Evolutionary conservation across 1,140 invertebrate species (phyloP), one percentile per base, ranked within the genome.

Genomic region (Bombus pascuorum): DNA sequence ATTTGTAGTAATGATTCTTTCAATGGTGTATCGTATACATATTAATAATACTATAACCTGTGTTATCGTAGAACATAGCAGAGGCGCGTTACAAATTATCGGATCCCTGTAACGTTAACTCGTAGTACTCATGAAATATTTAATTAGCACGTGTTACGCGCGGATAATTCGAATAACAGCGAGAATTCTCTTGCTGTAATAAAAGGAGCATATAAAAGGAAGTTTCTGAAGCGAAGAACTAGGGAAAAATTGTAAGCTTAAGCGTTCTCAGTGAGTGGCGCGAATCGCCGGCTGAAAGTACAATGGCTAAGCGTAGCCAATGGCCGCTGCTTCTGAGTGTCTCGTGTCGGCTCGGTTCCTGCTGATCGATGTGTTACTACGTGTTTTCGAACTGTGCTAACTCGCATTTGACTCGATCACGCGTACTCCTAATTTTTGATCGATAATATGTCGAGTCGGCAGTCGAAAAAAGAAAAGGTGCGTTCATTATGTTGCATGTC

Each of bases 401-500:
- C 70, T 71, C 84, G 78, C 68, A 73, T 84, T 77, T 39, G 47
- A 39, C 79, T 85, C 83, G 83, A 90, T 90, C 65, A 74, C 86
- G 73, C 44, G 59, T 80, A 59, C n/a, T 32, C 62, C 66, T 85
- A 82, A 87, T n/a, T 71, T 79, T 70, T 53, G 81, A 88, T 66
- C 66, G 86, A 89, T 73, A 89, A 92, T 87, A 95, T 95, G 95
- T 94, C 95, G 81, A 95, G 94, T 91, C 93, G 93, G 87, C 91
- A 84, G 32, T 80, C 91, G 47, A 95, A 94, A 89, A 95, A 95
- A 91, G 94, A 95, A 83, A 95, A 95, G 95, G 94, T 95, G 92
- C 90, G 92, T 92, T 65, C 65, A 78, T 86, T 82, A 83, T 81
- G 81, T 59, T 89, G 86, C 77, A 65, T 42, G 47, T 57, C 66